These are phyloP conservation scores for Somateria mollissima DNA, from an alignment of 2,797 vertebrate species.

Conservation along the genomic window DNA sequence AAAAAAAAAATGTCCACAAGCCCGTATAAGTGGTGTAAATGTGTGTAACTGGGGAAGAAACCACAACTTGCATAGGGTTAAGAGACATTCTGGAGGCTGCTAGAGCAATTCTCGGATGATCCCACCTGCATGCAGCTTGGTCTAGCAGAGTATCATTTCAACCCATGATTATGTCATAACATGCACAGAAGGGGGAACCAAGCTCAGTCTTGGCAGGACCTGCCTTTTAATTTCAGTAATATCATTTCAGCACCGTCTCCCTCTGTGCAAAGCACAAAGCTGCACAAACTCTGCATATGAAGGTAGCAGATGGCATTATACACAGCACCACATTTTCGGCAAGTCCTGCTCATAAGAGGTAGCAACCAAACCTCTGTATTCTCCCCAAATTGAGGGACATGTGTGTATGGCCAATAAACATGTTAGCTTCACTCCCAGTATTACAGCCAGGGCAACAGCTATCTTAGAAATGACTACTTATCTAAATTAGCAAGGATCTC, in stretches of 20 bases:
- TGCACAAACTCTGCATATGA: neutral
- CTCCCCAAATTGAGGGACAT: neutral
- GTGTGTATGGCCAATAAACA: neutral
- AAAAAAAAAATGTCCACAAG: neutral
- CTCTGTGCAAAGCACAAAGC: rapidly evolving
- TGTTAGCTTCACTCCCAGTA: neutral
- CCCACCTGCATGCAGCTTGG: neutral
- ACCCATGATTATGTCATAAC: rapidly evolving
- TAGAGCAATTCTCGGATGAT: neutral
- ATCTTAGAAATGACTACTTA: neutral
- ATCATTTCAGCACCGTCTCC: neutral
- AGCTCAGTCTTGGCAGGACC: neutral
- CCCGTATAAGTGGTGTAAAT: neutral
- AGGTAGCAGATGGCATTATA: neutral
- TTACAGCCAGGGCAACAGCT: neutral
- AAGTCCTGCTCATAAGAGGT: neutral
- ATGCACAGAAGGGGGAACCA: neutral
- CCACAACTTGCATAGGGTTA: neutral
- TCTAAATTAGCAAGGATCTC: neutral
- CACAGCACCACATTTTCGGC: neutral
- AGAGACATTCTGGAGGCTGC: neutral
- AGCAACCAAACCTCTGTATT: neutral
- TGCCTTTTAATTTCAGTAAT: neutral
- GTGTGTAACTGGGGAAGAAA: neutral
- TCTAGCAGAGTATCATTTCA: neutral